A percentile compares a stretch with the other conserved stretches of the same genome.
Conservation (phyloP, 2,113 vertebrate species). For the zebrafish (Danio rerio) region GRCz12tu NC_133182.1:14484001-14484500, state of each 20-base stretch:
- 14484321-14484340: slow-evolving; percentile 62
- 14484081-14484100: no score
- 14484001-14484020: slow-evolving; percentile 33
- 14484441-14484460: neutral
- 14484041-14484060: neutral
- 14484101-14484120: no score
- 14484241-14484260: slow-evolving; percentile 42
- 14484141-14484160: slow-evolving; percentile 12
- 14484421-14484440: neutral
- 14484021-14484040: neutral
- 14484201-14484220: slow-evolving; percentile 45
- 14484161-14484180: slow-evolving; percentile 27
- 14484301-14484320: slow-evolving; percentile 61
- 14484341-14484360: slow-evolving; percentile 56
- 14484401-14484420: slow-evolving; percentile 24
- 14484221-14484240: slow-evolving; percentile 52
- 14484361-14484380: slow-evolving; percentile 54
- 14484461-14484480: neutral
- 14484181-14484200: slow-evolving; percentile 48
- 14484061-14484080: slow-evolving; percentile 7
- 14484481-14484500: neutral
- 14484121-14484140: neutral
- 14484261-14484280: slow-evolving; percentile 55
- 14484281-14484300: slow-evolving; percentile 63
- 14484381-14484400: slow-evolving; percentile 52